Base-by-base conservation (phyloP, 2,113 vertebrate genomes). In the Nanorana parkeri region DNA sequence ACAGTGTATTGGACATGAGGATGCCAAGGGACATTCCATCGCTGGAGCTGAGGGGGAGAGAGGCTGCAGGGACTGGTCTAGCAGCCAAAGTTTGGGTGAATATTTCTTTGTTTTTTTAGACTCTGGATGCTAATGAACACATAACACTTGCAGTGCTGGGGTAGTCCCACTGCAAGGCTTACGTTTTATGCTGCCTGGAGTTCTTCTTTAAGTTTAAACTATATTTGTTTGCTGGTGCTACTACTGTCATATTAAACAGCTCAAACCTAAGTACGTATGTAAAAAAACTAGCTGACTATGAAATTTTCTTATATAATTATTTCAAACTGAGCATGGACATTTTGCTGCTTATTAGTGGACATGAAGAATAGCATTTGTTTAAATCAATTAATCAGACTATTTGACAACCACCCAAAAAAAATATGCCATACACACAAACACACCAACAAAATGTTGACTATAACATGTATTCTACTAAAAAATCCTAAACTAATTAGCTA, bases 301-400 rank as follows among this genome's bases (percentile, higher is more conserved):
- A n/a, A n/a, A 5, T 58, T 74, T 74, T 26, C 10, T 58, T 36
- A 28, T 68, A 21, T 68, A 68, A 36, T 68, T 68, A 68, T 74
- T 74, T n/a, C 19, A 28, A 58, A n/a, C 54, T 74, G 52, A 58
- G 58, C 55, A 60, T 60, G 23, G 20, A 74, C 19, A 28, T 23
- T 13, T 56, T 29, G 54, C 54, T 56, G 24, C 51, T 58, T 74
- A 60, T 73, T 73, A 58, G 54, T 11, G 3, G 5, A 28, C 36
- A n/a, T 58, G 24, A 58, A 52, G 68, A 69, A 69, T 69, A 69
- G 54, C 26, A 28, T 20, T 58, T 58, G 23, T 60, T 10, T 55
- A 60, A 26, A 74, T 58, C 28, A 74, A 74, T 74, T 21, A 32
- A 74, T 74, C 28, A 29, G 29, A 3, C 16, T 58, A 36, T 60